phyloP scores from a whole-genome alignment of 2,113 vertebrate species.

The Seriola quinqueradiata region DNA sequence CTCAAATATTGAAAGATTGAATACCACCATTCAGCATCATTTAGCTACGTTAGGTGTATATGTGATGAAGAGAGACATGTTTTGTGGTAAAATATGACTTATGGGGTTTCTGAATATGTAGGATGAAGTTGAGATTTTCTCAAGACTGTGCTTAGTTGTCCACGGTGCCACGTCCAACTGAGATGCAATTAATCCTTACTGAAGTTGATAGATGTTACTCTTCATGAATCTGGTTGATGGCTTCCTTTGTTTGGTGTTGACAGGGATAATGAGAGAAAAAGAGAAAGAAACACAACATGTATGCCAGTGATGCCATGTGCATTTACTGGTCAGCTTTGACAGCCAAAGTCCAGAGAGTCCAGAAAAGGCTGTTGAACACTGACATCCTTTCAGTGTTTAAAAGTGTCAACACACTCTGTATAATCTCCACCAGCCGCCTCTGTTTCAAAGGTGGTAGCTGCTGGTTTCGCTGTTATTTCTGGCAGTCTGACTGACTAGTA shows the following conservation, averaged over 20 bases:
- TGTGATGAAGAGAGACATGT: background rate
- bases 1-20: background rate
- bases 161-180: background rate
- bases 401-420: slow-evolving; percentile 56
- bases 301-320: background rate
- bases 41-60: background rate
- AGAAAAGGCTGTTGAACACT: slow-evolving; percentile 55
- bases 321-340: slow-evolving; percentile 2
- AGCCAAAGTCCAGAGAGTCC: slow-evolving; percentile 36
- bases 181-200: background rate
- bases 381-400: slow-evolving; percentile 53
- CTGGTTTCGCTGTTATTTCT: slow-evolving; percentile 71
- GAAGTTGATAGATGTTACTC: background rate
- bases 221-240: slow-evolving; percentile 8
- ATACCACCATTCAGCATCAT: background rate
- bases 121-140: background rate
- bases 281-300: background rate
- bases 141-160: background rate
- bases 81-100: background rate
- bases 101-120: background rate
- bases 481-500: slow-evolving; percentile 54
- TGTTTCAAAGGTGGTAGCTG: slow-evolving; percentile 55
- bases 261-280: slow-evolving; percentile 1
- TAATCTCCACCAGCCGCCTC: slow-evolving; percentile 50
- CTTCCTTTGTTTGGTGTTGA: slow-evolving; percentile 18